Base-by-base conservation (phyloP, 2,113 vertebrate species). In the Tor tambroides region DNA sequence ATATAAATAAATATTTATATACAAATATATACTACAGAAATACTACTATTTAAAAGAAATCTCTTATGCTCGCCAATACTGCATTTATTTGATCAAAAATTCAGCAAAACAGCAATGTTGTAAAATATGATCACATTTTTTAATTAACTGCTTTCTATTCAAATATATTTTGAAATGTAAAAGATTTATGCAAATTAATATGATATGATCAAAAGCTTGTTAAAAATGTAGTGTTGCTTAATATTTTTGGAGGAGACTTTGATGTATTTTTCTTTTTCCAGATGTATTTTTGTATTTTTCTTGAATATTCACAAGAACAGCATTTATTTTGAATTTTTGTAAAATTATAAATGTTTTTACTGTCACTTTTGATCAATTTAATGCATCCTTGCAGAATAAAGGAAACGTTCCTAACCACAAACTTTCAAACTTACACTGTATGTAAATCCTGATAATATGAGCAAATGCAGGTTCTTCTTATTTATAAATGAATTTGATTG, bases 71-170 rank as follows among this genome's bases (percentile, higher is more conserved):
- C 4, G 38, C 3, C 67, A 11, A 38, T 3, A 17, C 32, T 71
- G 67, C 17, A 69, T 71, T 72, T 72, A 72, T 72, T 72, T 41
- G 21, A 72, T 41, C 1, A 72, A 72, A 72, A 72, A 72, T 41
- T 41, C 69, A 41, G 35, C n/a, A 61, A 59, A 59, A 59, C 54
- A 23, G 19, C 23, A 26, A 6, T 65, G 28, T 12, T 61, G 8
- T 61, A n/a, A 65, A 72, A 72, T 38, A 2, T 72, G 23, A 12
- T 10, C 12, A 41, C 69, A 23, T 23, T 72, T 72, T 38, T 12
- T 41, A 71, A 23, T 21, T 43, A 19, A 19, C 2, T 35, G 15
- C 2, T 17, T 51, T 54, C 19, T 54, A 0, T 21, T 19, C 12
- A 3, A 46, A 46, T 43, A 43, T 11, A 43, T 10, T 12, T n/a